Evolutionary conservation across 2,888 invertebrate genomes (phyloP), one percentile per base, ranked within the genome.

Genomic region (Ypsolopha sequella): DNA sequence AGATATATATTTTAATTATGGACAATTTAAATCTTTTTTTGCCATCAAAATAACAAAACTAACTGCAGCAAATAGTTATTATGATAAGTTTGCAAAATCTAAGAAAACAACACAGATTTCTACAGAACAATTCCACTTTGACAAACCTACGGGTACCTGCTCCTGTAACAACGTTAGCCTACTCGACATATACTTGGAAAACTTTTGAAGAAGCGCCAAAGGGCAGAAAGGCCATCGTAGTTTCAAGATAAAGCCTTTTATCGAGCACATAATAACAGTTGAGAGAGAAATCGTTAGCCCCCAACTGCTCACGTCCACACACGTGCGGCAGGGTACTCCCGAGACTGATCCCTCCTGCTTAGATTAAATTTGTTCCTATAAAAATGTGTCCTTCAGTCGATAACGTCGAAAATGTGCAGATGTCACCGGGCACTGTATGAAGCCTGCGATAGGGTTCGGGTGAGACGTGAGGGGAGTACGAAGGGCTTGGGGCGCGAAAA

Each of bases 301-400:
- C 44, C 62, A 68, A 67, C 68, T 66, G 72, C 72, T 70, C 79
- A 76, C 75, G 76, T 75, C 71, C 63, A 55, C 62, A 73, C 76
- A 80, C 79, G 80, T 81, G 79, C 76, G 72, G 65, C 66, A 64
- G 67, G 70, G 74, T 66, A 79, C 80, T 76, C 79, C 62, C 60
- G 80, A 80, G 81, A 80, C 80, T 79, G 81, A 80, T 79, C 81
- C 81, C 74, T 79, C 64, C 70, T 77, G 76, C 77, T 80, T 77
- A 79, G 80, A 82, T 84, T 84, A 84, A 81, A 80, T 81, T 82
- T 80, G 80, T 73, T 78, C 80, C 74, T 75, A 78, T 79, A 80
- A 78, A 84, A 81, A 79, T 76, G 76, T 73, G 73, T 72, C 70
- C 74, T 73, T 68, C 59, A 74, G 64, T 80, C 80, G 77, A 80